phyloP scores from a whole-genome alignment of 2,888 invertebrate species.

The Kuschelorhynchus macadamiae region DNA sequence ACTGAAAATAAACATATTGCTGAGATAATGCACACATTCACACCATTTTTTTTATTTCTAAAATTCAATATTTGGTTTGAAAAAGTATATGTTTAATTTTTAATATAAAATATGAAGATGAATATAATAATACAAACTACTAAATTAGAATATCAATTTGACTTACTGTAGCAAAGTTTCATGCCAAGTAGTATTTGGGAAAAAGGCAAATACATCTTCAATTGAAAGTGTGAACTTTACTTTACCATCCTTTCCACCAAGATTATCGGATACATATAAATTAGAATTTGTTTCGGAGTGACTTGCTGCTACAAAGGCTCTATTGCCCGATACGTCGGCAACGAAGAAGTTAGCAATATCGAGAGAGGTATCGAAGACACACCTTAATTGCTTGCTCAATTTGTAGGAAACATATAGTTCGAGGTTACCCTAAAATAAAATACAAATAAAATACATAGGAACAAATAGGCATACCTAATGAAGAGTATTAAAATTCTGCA shows the following conservation, averaged over 20 bases:
- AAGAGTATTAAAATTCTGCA: too few relatives aligned
- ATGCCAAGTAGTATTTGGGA: slow-evolving; percentile 86
- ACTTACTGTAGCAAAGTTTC: slow-evolving; percentile 87
- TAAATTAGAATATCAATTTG: slow-evolving; percentile 9
- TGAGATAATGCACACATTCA: too few relatives aligned
- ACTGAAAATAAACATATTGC: slow-evolving; percentile 29
- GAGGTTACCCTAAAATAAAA: slow-evolving; percentile 53
- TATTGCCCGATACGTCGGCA: slow-evolving; percentile 85
- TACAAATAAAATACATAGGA: too few relatives aligned
- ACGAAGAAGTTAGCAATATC: slow-evolving; percentile 81
- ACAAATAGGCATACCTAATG: too few relatives aligned
- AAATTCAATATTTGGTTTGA: too few relatives aligned
- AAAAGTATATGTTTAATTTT: too few relatives aligned
- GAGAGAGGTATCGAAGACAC: slow-evolving; percentile 82
- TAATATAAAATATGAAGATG: too few relatives aligned
- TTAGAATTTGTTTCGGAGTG: slow-evolving; percentile 82
- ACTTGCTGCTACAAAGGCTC: slow-evolving; percentile 86
- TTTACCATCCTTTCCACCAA: slow-evolving; percentile 70
- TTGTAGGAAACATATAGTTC: slow-evolving; percentile 85
- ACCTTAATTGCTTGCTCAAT: slow-evolving; percentile 78
- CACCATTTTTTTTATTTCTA: too few relatives aligned
- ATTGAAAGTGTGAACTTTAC: slow-evolving; percentile 84
- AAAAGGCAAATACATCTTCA: slow-evolving; percentile 85
- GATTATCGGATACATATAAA: slow-evolving; percentile 85
- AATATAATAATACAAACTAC: too few relatives aligned